phyloP scores from a whole-genome alignment of 1,140 invertebrate genomes.

The Leptinotarsa undecemlineata region DNA sequence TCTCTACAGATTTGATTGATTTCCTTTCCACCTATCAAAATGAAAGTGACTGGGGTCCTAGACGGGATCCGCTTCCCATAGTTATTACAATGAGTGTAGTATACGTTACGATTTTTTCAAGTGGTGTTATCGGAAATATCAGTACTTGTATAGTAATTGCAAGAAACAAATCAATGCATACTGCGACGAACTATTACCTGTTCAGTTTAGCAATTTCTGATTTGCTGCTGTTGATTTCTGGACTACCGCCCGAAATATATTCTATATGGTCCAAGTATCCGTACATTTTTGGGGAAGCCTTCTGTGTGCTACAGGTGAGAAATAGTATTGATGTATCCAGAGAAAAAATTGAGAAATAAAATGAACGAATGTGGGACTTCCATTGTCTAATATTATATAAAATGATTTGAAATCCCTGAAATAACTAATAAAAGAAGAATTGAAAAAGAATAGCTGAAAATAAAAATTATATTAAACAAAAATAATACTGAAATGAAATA shows the following conservation, averaged over 20 bases:
- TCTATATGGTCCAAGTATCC: conserved; percentile 62
- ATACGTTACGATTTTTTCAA: conserved; percentile 70
- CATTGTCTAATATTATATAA: too few relatives aligned
- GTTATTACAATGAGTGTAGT: conserved; percentile 66
- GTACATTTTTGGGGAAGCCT: conserved; percentile 21
- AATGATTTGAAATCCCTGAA: too few relatives aligned
- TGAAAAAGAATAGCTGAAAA: too few relatives aligned
- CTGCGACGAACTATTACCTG: conserved; percentile 78
- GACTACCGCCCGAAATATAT: conserved; percentile 70
- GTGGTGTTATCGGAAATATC: conserved; percentile 75
- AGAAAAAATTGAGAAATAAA: too few relatives aligned
- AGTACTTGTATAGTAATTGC: conserved; percentile 79
- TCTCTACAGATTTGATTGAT: too few relatives aligned
- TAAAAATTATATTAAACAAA: too few relatives aligned
- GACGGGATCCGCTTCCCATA: conserved; percentile 60
- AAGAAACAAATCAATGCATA: conserved; percentile 76
- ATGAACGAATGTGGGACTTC: too few relatives aligned
- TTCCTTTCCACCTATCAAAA: too few relatives aligned
- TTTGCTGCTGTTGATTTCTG: conserved; percentile 69
- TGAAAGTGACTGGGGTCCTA: conserved; percentile 46
- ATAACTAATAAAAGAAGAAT: too few relatives aligned
- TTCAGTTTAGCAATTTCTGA: conserved; percentile 81
- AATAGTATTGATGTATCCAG: background rate
- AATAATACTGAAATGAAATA: too few relatives aligned
- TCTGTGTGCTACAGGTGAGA: conserved; percentile 23